Evolutionary conservation across 92 coral and sea anemone genomes (phyloP).

Genomic region (Blastomussa wellsi): DNA sequence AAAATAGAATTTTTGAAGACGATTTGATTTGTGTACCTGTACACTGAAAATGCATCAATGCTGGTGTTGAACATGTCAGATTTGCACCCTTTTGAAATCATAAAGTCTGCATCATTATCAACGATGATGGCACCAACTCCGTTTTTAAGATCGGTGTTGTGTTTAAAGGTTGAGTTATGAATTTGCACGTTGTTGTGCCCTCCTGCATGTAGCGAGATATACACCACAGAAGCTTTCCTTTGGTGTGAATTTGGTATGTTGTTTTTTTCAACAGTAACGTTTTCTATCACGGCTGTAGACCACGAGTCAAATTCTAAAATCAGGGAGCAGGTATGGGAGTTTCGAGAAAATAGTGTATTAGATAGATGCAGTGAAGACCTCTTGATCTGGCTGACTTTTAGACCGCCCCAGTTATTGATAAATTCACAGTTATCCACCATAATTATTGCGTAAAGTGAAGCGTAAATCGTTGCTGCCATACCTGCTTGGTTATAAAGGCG

Average conservation of each 20-base stretch:
- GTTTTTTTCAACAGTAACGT: slow-evolving; percentile 20
- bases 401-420: slow-evolving; percentile 27
- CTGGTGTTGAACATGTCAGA: background rate
- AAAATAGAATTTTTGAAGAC: slow-evolving; percentile 23
- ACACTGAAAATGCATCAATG: slow-evolving; percentile 9
- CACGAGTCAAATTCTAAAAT: background rate
- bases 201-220: background rate
- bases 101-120: slow-evolving; percentile 13
- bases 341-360: slow-evolving; percentile 6
- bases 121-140: slow-evolving; percentile 44
- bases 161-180: background rate
- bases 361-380: background rate
- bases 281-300: slow-evolving; percentile 8
- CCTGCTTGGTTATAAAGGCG: slow-evolving; percentile 4
- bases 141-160: background rate
- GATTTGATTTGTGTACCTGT: slow-evolving; percentile 27
- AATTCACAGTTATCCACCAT: slow-evolving; percentile 30
- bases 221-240: background rate
- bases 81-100: slow-evolving; percentile 26
- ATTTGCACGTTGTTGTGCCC: slow-evolving; percentile 11
- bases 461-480: slow-evolving; percentile 9
- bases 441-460: background rate
- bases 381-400: background rate
- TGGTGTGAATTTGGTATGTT: background rate
- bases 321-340: background rate